phyloP scores from a whole-genome alignment of 1,140 invertebrate species.

The Radopholus similis region DNA sequence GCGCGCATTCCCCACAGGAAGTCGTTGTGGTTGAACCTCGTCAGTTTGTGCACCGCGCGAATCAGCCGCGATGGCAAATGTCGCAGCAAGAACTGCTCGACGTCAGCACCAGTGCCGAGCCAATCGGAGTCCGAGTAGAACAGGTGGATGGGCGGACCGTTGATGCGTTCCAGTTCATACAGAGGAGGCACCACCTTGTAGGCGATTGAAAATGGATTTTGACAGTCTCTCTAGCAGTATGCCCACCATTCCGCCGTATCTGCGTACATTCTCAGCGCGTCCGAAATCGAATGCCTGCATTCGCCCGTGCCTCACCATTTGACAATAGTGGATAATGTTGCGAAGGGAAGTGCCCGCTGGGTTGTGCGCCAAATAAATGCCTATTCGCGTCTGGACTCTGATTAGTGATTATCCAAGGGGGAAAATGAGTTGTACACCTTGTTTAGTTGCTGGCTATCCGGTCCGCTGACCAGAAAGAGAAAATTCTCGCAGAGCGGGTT shows the following conservation, averaged over 20 bases:
- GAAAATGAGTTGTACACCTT: slow-evolving; percentile 9
- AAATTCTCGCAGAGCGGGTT: slow-evolving; percentile 42
- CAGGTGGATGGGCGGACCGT: slow-evolving; percentile 39
- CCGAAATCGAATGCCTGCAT: slow-evolving; percentile 45
- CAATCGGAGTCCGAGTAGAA: slow-evolving; percentile 51
- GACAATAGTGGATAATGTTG: slow-evolving; percentile 38
- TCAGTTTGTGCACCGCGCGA: slow-evolving; percentile 21
- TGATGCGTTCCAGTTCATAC: slow-evolving; percentile 49
- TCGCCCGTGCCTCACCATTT: slow-evolving; percentile 23
- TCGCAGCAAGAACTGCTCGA: slow-evolving; percentile 24
- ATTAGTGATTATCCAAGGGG: too few relatives aligned
- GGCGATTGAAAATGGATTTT: slow-evolving; percentile 16
- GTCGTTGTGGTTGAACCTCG: slow-evolving; percentile 51
- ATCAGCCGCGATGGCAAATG: slow-evolving; percentile 25
- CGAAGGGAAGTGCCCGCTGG: slow-evolving; percentile 44
- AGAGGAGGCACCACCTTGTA: slow-evolving; percentile 43
- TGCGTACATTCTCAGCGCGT: slow-evolving; percentile 8
- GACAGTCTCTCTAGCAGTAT: too few relatives aligned
- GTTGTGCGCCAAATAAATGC: slow-evolving; percentile 32
- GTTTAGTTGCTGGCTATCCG: slow-evolving; percentile 39
- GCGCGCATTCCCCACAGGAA: slow-evolving; percentile 49
- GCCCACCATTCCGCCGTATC: slow-evolving; percentile 36
- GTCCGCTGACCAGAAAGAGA: slow-evolving; percentile 43
- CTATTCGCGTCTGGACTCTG: slow-evolving; percentile 29
- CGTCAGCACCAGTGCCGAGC: slow-evolving; percentile 47